A percentile compares a stretch with the other conserved stretches of the same genome.
These are phyloP conservation scores for Parthenolecanium corni DNA, from an alignment of 2,888 invertebrate genomes.

Conservation along the genomic window DNA sequence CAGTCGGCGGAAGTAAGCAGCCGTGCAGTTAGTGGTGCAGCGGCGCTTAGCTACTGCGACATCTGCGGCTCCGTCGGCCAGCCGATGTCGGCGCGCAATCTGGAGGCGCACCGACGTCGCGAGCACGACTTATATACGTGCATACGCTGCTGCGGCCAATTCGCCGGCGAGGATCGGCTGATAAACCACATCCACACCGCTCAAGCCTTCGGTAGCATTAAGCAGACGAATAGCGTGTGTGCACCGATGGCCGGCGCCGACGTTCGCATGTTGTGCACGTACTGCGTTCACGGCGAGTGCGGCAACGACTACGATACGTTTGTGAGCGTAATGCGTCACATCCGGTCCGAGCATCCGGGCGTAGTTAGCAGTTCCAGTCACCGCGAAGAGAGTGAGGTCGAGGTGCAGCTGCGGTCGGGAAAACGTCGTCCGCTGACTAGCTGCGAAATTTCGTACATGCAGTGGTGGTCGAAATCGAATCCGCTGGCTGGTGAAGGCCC, in stretches of 20 bases:
- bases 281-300: background rate
- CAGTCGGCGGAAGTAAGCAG: too few species aligned
- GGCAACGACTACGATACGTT: background rate
- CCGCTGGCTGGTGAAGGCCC: background rate
- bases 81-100: background rate
- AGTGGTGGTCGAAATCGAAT: background rate
- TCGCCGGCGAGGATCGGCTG: background rate
- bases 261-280: constrained; percentile 7
- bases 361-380: background rate
- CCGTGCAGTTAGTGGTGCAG: too few species aligned
- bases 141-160: background rate
- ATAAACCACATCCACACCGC: background rate
- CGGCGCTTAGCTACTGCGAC: too few species aligned
- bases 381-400: background rate
- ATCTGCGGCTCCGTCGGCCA: too few species aligned
- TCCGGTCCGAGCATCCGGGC: background rate
- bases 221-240: background rate
- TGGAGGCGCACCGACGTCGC: background rate
- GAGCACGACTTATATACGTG: constrained; percentile 3
- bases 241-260: background rate
- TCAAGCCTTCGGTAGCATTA: background rate
- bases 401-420: background rate
- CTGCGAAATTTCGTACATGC: background rate
- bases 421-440: background rate
- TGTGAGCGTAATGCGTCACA: background rate